phyloP scores from a whole-genome alignment of 2,888 invertebrate genomes.

The Caenorhabditis sp. region DNA sequence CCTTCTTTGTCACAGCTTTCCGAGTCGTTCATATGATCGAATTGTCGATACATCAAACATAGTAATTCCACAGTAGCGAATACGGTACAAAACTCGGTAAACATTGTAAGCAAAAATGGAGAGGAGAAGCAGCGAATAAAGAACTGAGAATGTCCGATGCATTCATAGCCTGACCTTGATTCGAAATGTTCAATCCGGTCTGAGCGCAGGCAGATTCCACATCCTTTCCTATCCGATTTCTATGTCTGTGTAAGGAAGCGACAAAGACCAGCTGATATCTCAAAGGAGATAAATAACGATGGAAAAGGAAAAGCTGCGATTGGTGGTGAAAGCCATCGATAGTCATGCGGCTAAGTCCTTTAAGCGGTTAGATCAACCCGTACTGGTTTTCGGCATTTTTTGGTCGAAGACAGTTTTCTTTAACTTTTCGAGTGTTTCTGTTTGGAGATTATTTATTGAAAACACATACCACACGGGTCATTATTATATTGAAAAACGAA shows the following conservation, averaged over 20 bases:
- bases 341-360: neutral
- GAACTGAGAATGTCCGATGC: slow-evolving; percentile 48
- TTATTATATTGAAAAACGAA: too few relatives aligned
- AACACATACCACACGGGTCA: too few relatives aligned
- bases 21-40: slow-evolving; percentile 45
- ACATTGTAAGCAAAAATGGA: slow-evolving; percentile 19
- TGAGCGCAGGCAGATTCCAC: slow-evolving; percentile 53
- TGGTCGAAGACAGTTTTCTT: too few relatives aligned
- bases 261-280: slow-evolving; percentile 57
- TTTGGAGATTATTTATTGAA: too few relatives aligned
- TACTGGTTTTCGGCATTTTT: neutral
- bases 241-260: slow-evolving; percentile 26
- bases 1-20: slow-evolving; percentile 42
- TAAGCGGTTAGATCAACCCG: neutral
- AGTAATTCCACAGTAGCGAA: slow-evolving; percentile 61
- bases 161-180: slow-evolving; percentile 57
- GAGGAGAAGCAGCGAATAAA: slow-evolving; percentile 25
- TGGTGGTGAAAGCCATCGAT: slow-evolving; percentile 15
- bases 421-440: too few relatives aligned
- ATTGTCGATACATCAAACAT: slow-evolving; percentile 53
- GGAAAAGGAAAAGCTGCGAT: slow-evolving; percentile 16
- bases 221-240: slow-evolving; percentile 60
- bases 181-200: slow-evolving; percentile 63
- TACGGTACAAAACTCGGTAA: slow-evolving; percentile 61
- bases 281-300: slow-evolving; percentile 23